Evolutionary conservation across 2,888 invertebrate genomes (phyloP).

Genomic region (Melipona beecheii): DNA sequence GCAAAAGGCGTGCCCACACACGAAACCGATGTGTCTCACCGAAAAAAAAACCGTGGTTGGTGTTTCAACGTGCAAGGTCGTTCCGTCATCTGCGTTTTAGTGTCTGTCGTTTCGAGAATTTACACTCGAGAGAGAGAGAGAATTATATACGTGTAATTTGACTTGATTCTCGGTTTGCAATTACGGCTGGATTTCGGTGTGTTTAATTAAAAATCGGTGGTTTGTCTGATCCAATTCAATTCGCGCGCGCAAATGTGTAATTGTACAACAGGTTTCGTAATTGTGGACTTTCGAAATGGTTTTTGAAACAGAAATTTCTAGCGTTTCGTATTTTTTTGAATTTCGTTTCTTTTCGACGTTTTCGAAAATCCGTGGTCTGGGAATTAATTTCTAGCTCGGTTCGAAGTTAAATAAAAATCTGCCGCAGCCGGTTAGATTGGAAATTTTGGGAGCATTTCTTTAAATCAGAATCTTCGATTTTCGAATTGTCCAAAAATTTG

Average conservation of each 20-base stretch:
- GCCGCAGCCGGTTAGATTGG: too few species aligned
- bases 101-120: not conserved
- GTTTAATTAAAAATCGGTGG: not conserved
- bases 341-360: too few species aligned
- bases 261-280: not conserved
- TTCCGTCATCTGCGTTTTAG: slow-evolving; percentile 15
- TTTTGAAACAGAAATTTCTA: not conserved
- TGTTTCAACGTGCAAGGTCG: slow-evolving; percentile 28
- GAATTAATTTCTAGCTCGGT: too few species aligned
- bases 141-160: not conserved
- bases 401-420: too few species aligned
- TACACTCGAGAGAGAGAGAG: too few species aligned
- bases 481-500: too few species aligned
- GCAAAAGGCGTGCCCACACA: slow-evolving; percentile 44
- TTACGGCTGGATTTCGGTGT: not conserved
- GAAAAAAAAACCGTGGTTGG: slow-evolving; percentile 16
- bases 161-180: not conserved
- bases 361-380: too few species aligned
- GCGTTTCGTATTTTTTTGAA: too few species aligned
- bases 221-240: not conserved
- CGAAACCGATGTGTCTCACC: slow-evolving; percentile 17
- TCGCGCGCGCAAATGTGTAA: not conserved
- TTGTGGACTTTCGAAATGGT: not conserved
- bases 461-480: too few species aligned
- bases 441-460: too few species aligned